Percentiles rank a stretch among this genome's conserved stretches.
phyloP scores from a whole-genome alignment of 1,140 invertebrate species.

The Atopsyche davidsoni region DNA sequence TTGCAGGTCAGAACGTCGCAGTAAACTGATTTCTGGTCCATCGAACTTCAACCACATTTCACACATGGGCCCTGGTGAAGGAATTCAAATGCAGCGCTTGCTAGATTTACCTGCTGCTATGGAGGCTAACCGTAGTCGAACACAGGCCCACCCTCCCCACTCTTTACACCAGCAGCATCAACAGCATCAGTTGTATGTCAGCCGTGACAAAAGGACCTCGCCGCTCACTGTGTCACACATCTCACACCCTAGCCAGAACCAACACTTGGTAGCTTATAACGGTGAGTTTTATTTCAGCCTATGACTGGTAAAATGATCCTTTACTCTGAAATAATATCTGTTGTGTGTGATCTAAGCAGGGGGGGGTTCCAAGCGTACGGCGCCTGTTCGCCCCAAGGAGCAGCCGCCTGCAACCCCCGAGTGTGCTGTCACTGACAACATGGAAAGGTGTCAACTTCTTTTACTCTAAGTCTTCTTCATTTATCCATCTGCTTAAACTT shows the following conservation, averaged over 20 bases:
- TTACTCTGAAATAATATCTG: slow-evolving; percentile 7
- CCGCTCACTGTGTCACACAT: slow-evolving; percentile 46
- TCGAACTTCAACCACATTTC: slow-evolving; percentile 98
- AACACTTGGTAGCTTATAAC: slow-evolving; percentile 37
- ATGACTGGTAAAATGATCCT: slow-evolving; percentile 9
- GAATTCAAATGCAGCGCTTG: slow-evolving; percentile 87
- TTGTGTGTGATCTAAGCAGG: slow-evolving; percentile 32
- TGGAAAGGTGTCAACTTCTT: slow-evolving; percentile 46
- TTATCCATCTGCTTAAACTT: no score
- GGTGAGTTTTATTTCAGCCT: slow-evolving; percentile 31
- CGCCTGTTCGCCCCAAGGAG: slow-evolving; percentile 53
- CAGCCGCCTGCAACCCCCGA: slow-evolving; percentile 53
- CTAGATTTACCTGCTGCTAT: slow-evolving; percentile 84
- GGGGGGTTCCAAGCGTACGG: slow-evolving; percentile 53
- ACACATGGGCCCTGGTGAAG: slow-evolving; percentile 96
- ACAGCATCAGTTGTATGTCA: slow-evolving; percentile 44
- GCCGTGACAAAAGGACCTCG: slow-evolving; percentile 47
- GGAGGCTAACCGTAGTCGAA: slow-evolving; percentile 60
- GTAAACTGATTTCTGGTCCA: slow-evolving; percentile 93
- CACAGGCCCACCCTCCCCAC: slow-evolving; percentile 35
- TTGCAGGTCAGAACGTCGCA: slow-evolving; percentile 74
- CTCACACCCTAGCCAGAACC: slow-evolving; percentile 32
- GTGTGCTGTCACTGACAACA: slow-evolving; percentile 50
- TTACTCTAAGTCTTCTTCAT: no score
- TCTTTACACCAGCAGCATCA: slow-evolving; percentile 35